Evolutionary conservation across 1,140 invertebrate genomes (phyloP), one percentile per base, ranked within the genome.

Genomic region (Megalopta genalis): DNA sequence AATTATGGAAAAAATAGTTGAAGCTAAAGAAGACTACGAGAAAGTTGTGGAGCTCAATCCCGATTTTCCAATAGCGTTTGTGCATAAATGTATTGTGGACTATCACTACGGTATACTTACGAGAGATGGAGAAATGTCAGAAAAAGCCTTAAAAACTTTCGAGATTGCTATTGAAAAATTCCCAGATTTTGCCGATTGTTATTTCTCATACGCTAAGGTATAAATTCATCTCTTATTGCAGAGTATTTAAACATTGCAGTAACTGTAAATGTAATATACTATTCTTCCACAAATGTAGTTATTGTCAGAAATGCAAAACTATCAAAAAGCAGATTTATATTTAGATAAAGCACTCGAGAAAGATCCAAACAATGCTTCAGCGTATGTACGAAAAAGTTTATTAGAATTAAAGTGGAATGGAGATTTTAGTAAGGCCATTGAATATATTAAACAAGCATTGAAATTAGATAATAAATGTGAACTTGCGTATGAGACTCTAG

Each of bases 401-500:
- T 93, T 98, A 81, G 93, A 96, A 76, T 92, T 99, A 60, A 97
- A 98, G 88, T 97, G 96, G 95, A 95, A 95, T 90, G 95, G 95
- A 89, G 94, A 98, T 91, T 94, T 98, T 64, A 95, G 97, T n/a
- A 95, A 96, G 87, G 96, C 97, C 46, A 94, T 97, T 0, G 93
- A 95, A 77, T 94, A 96, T 49, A 96, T 99, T 49, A 95, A 96
- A 59, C 95, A 96, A 93, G 97, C 97, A 5, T 95, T 99, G 75
- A 94, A 97, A 88, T 93, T 98, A 79, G 98, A 99, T 94, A 95
- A 96, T 37, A 97, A 97, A 92, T 99, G 98, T 94, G 96, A 98
- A 93, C 97, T 98, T 94, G 98, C 97, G 18, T 99, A 98, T 93
- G 98, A 99, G 94, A 98, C 98, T 39, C 93, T 99, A 66, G 98